phyloP scores from a whole-genome alignment of 2,888 invertebrate species.

The Monochamus alternatus region DNA sequence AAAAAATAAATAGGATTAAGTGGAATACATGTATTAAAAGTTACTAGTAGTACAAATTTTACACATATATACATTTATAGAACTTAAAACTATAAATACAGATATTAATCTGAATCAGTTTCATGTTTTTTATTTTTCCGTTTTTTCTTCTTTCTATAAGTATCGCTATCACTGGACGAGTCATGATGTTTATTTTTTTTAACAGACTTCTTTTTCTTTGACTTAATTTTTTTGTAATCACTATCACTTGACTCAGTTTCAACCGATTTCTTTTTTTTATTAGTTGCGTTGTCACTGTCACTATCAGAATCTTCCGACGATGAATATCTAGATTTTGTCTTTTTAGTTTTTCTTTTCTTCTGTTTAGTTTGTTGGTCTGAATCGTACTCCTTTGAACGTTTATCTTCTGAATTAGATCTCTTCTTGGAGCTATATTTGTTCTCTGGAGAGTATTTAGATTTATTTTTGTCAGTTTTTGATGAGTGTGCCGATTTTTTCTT shows the following conservation, averaged over 20 bases:
- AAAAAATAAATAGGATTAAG: too few relatives aligned
- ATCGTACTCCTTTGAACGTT: neutral
- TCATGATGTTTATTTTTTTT: constrained; percentile 49
- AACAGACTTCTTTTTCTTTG: constrained; percentile 40
- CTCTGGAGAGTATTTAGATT: neutral
- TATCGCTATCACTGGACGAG: constrained; percentile 48
- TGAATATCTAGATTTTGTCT: constrained; percentile 31
- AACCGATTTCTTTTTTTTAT: constrained; percentile 30
- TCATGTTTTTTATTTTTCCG: constrained; percentile 13
- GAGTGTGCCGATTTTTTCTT: too few relatives aligned
- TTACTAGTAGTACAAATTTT: too few relatives aligned
- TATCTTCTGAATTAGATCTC: neutral
- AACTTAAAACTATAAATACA: neutral
- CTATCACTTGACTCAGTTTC: constrained; percentile 51
- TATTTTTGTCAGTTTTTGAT: neutral
- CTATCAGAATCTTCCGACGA: constrained; percentile 36
- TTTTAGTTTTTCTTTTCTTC: constrained; percentile 25
- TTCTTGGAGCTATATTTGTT: neutral
- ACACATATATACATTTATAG: constrained; percentile 7
- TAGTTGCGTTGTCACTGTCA: constrained; percentile 13
- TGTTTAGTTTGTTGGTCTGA: constrained; percentile 19
- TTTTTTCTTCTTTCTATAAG: constrained; percentile 34
- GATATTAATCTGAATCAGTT: constrained; percentile 24
- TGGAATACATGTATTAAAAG: too few relatives aligned
- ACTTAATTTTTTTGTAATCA: constrained; percentile 48